phyloP scores from a whole-genome alignment of 1,140 invertebrate genomes.

The Zaprionus camerounensis region DNA sequence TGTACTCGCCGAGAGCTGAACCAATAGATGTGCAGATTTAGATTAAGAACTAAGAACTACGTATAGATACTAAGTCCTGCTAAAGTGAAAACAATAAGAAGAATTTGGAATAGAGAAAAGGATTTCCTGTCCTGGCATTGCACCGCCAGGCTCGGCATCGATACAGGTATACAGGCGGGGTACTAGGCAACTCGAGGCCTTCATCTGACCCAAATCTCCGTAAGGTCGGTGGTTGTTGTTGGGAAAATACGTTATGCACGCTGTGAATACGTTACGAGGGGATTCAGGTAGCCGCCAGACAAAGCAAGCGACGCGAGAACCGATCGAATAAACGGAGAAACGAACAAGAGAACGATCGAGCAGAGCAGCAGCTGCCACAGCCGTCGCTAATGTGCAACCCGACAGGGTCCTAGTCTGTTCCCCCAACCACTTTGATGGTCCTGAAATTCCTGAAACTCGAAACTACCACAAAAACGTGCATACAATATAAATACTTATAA shows the following conservation, averaged over 20 bases:
- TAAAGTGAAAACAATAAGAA: slow-evolving; percentile 42
- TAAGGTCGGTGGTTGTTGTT: slow-evolving; percentile 18
- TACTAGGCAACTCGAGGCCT: neutral
- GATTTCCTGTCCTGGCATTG: slow-evolving; percentile 60
- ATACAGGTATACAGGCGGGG: slow-evolving; percentile 57
- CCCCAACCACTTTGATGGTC: slow-evolving; percentile 16
- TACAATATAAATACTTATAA: slow-evolving; percentile 12
- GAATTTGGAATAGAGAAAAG: slow-evolving; percentile 42
- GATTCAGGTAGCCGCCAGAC: slow-evolving; percentile 57
- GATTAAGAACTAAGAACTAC: slow-evolving; percentile 2
- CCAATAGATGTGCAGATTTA: slow-evolving; percentile 1
- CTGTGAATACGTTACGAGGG: slow-evolving; percentile 44
- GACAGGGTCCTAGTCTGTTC: slow-evolving; percentile 35
- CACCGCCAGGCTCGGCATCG: slow-evolving; percentile 51
- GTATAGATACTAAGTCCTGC: slow-evolving; percentile 4
- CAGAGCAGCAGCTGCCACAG: slow-evolving; percentile 58
- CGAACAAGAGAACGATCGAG: neutral
- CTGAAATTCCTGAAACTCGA: slow-evolving; percentile 63
- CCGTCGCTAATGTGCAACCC: slow-evolving; percentile 52
- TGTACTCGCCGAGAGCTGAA: slow-evolving; percentile 44
- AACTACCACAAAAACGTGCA: slow-evolving; percentile 55
- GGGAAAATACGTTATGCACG: slow-evolving; percentile 63
- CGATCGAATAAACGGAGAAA: neutral
- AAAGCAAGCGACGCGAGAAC: slow-evolving; percentile 47
- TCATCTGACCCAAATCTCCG: slow-evolving; percentile 57